These are phyloP conservation scores for Machaerirhynchus nigripectus DNA, from an alignment of 2,113 vertebrate genomes.

Conservation along the genomic window DNA sequence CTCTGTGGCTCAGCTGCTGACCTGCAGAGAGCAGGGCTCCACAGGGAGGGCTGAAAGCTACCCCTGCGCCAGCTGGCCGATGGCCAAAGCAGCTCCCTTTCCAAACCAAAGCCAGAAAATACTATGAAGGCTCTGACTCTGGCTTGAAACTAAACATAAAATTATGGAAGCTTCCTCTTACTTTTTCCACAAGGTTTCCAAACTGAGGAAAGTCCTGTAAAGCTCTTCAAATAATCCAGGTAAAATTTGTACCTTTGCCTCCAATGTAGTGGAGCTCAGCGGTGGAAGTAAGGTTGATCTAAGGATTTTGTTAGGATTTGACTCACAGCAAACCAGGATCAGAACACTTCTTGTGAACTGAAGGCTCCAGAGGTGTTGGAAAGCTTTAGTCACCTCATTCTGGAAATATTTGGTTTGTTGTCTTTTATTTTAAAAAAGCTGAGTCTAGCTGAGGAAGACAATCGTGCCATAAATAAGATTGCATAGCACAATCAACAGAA, in stretches of 20 bases:
- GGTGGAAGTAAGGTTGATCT: not conserved
- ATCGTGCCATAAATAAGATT: not conserved
- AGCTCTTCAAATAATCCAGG: not conserved
- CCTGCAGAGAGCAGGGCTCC: not conserved
- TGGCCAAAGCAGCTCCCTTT: not conserved
- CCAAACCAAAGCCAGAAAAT: not conserved
- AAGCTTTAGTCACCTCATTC: not conserved
- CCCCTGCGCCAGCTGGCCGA: not conserved
- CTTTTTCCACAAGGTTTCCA: not conserved
- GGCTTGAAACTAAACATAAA: not conserved
- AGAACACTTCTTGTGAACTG: not conserved
- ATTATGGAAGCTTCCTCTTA: not conserved
- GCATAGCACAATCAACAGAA: not conserved
- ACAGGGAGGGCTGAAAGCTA: not conserved
- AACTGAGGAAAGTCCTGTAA: not conserved
- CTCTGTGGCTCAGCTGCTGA: not conserved
- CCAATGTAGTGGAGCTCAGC: accelerated
- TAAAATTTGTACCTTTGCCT: not conserved
- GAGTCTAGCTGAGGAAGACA: not conserved
- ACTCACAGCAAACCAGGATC: not conserved
- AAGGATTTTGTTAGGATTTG: not conserved
- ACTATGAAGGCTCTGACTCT: not conserved
- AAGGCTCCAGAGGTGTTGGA: not conserved
- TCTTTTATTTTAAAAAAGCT: not conserved
- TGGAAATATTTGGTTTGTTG: not conserved